Evolutionary conservation across 1,140 invertebrate genomes (phyloP), one percentile per base, ranked within the genome.

Genomic region (Zaprionus lachaisei): DNA sequence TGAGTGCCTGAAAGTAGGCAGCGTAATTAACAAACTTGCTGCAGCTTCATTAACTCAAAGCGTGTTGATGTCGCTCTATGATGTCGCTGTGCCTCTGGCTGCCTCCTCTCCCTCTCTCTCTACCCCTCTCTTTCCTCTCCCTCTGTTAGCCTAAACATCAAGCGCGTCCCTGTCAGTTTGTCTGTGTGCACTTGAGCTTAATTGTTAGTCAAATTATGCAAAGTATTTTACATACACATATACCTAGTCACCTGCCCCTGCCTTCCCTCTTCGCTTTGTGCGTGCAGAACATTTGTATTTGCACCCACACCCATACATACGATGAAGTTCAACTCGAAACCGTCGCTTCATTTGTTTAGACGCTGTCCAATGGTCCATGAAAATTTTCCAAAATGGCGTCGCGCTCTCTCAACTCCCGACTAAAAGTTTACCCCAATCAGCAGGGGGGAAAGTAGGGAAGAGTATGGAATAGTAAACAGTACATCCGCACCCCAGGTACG

Each of bases 281-380:
- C 61, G 38, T 67, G 70, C 34, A 62, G 64, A 38, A 61, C 77
- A 61, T 68, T 77, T 77, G 72, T 80, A 77, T 86, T 79, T 82
- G 56, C 14, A 31, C 14, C 58, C 37, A 64, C 22, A 47, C 41
- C 55, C 17, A 38, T 11, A 49, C 15, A 57, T 34, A 28, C 24
- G 44, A 38, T 28, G 41, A 7, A 14, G 12, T 58, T 58, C 15
- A 31, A 58, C 9, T 58, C n/a, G 28, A 20, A 17, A 62, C 41
- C 51, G 26, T 37, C 62, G 54, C 49, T 74, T 65, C 83, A 79
- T 83, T 87, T 83, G 84, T 89, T 87, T 87, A 87, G 84, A 89
- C 84, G 78, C 71, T 78, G 84, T 89, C 84, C 84, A 87, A 87
- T 87, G 78, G 84, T 89, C 84, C 74, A 89, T 87, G 84, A 81